Evolutionary conservation across 1,140 invertebrate species (phyloP), one percentile per base, ranked within the genome.

Genomic region (Macrobrachium rosenbergii): DNA sequence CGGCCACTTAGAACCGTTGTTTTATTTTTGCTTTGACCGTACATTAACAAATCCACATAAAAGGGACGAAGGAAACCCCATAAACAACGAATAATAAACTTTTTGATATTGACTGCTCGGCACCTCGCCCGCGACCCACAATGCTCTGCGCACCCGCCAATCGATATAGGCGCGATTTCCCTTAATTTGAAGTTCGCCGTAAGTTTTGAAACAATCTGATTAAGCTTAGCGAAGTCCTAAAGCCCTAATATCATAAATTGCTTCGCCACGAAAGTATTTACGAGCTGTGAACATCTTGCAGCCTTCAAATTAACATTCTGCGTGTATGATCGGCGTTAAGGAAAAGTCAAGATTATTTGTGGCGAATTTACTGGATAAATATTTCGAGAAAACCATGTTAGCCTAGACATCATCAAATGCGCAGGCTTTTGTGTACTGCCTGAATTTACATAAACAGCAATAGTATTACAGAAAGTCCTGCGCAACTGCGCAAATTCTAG

Each of bases 121-220:
- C 85, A 87, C 85, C 85, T 81, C 84, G 58, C 37, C n/a, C 67
- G 67, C 69, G 78, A 45, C 78, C 67, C 69, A 79, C 76, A 79
- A 63, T 69, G 78, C 58, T 73, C 62, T 87, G 85, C 85, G 83
- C 83, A 85, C 75, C 58, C 83, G 58, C 85, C 69, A 76, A 87
- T 87, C 85, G 85, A 87, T 87, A 87, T 59, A 63, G 85, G 85
- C 85, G 85, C 85, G 85, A 87, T 87, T 87, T 87, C 85, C 83
- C 79, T 87, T 87, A 87, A 87, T 75, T 87, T 76, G 78, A 87
- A 87, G 85, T 87, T 87, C 62, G 78, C 67, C 76, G 58, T 87
- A 87, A 87, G 85, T 87, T 87, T 82, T 73, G 72, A 87, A 87
- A 87, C 85, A 87, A 87, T 87, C 78, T 87, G 67, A 87, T 87